A percentile compares a stretch with the other conserved stretches of the same genome.
These are phyloP conservation scores for Toxotes chatareus DNA, from an alignment of 2,113 vertebrate species.

Conservation along the genomic window DNA sequence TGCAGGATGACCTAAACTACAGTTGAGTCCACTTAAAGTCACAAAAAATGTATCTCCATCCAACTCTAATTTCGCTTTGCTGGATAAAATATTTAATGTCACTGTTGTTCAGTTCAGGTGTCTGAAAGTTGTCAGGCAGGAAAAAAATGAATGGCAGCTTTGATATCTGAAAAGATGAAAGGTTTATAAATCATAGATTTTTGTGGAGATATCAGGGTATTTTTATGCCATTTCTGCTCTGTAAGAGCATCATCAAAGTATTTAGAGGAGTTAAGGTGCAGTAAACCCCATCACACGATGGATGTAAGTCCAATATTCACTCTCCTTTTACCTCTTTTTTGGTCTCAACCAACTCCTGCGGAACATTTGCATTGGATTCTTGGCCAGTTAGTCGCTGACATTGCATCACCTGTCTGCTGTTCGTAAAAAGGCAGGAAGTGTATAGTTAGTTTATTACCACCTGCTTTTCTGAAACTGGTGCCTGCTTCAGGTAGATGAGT, in stretches of 20 bases:
- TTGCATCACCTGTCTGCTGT: too few relatives aligned
- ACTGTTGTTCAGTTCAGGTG: constrained; percentile 14
- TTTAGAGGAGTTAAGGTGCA: not conserved
- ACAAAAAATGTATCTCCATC: constrained; percentile 39
- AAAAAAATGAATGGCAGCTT: not conserved
- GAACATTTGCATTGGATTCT: too few relatives aligned
- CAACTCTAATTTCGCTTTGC: constrained; percentile 10
- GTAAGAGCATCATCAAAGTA: not conserved
- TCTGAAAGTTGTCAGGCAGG: not conserved
- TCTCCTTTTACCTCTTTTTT: not conserved
- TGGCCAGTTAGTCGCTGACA: too few relatives aligned
- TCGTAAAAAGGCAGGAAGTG: too few relatives aligned
- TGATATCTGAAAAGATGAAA: constrained; percentile 24
- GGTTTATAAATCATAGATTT: not conserved
- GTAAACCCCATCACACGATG: not conserved
- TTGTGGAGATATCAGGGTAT: not conserved
- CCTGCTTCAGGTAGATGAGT: too few relatives aligned
- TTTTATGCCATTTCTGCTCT: not conserved
- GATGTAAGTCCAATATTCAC: not conserved
- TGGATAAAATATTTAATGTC: constrained; percentile 27
- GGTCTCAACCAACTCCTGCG: too few relatives aligned
- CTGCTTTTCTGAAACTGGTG: too few relatives aligned
- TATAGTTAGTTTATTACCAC: too few relatives aligned
- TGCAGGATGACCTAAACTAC: constrained; percentile 42
- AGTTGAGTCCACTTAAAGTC: constrained; percentile 19